Base-by-base conservation (phyloP, 2,797 vertebrate genomes). In the Argyrosomus regius region DNA sequence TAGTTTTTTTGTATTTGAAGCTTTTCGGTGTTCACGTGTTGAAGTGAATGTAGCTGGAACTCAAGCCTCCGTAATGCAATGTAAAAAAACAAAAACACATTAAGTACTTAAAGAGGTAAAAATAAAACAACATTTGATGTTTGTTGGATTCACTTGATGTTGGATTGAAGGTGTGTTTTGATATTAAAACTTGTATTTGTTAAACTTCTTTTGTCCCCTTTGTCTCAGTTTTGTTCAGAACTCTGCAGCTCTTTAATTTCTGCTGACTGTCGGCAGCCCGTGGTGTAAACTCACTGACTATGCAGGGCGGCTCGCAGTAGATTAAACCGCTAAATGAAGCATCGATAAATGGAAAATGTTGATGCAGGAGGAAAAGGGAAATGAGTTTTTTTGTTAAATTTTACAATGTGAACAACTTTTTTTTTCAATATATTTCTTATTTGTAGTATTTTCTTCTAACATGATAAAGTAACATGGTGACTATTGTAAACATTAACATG, bases 171-270 rank as follows among this genome's bases (percentile, higher is more conserved):
- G 59, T 69, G n/a, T 74, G 75, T 81, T 79, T 64, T 70, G 65
- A 83, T 79, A 83, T 56, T 81, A 89, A 39, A 81, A 88, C 8
- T 9, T 56, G 26, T 70, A 46, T 78, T 80, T 78, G 41, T 31
- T 72, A 57, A 57, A 49, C 2, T 0, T 45, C 0, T 28, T 17
- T 39, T 54, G 22, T 41, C 6, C 10, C 0, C 0, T 46, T 52
- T 24, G 0, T 63, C 17, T 68, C 43, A 45, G 13, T 14, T 45
- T 4, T 13, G 12, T 45, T 14, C 3, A 14, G 12, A 31, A 0
- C 41, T 57, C 10, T 68, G 53, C 24, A 46, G 66, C n/a, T 39
- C 31, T 54, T 67, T 12, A 12, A 2, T 22, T 24, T 22, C 49
- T 39, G 20, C 45, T 64, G 45, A 7, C 22, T 49, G 13, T 49